Evolutionary conservation across 2,888 invertebrate species (phyloP).

Genomic region (Blomia tropicalis): DNA sequence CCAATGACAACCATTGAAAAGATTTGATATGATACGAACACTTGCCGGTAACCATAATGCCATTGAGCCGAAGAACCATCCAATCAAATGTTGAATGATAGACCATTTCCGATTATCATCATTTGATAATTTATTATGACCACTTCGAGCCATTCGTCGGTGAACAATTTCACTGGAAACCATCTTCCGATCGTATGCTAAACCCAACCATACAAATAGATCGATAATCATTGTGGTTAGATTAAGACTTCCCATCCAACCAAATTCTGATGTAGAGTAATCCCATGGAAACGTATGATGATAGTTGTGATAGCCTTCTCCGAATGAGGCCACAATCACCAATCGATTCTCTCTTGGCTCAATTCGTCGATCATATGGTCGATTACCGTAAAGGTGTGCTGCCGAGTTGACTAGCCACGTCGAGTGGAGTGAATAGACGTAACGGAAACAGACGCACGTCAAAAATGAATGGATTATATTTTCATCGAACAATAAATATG

Average conservation of each 20-base stretch:
- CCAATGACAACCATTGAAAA: background rate
- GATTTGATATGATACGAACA: background rate
- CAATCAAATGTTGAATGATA: background rate
- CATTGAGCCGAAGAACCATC: background rate
- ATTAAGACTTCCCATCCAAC: conserved; percentile 35
- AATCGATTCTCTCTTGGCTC: conserved; percentile 36
- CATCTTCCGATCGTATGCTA: conserved; percentile 35
- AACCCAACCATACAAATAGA: conserved; percentile 35
- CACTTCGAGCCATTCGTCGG: conserved; percentile 33
- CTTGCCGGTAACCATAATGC: background rate
- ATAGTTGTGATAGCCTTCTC: conserved; percentile 38
- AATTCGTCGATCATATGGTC: conserved; percentile 66
- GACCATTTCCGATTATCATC: background rate
- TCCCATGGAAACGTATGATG: conserved; percentile 39
- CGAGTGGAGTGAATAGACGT: conserved; percentile 48
- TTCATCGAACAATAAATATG: conserved; percentile 11
- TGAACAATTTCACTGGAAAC: conserved; percentile 32
- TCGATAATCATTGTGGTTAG: conserved; percentile 38
- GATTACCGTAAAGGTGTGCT: conserved; percentile 80
- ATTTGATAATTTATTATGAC: conserved; percentile 36
- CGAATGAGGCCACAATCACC: conserved; percentile 35
- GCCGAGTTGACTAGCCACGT: conserved; percentile 89
- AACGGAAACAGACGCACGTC: conserved; percentile 23
- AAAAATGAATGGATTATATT: conserved; percentile 6
- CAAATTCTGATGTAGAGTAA: conserved; percentile 37